phyloP scores from a whole-genome alignment of 2,797 vertebrate genomes.

The Eulemur mongoz region DNA sequence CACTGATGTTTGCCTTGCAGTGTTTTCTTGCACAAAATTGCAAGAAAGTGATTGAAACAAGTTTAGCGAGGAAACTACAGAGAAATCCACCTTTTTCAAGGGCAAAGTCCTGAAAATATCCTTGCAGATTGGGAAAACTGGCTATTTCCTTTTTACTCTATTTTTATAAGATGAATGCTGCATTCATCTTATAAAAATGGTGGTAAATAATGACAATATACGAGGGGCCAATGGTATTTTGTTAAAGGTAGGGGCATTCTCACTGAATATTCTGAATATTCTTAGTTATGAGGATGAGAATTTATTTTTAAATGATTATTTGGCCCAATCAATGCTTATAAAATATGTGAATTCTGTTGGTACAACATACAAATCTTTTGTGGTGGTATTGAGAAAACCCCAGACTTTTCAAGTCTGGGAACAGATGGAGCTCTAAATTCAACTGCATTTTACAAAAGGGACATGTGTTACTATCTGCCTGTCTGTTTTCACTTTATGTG shows the following conservation, averaged over 20 bases:
- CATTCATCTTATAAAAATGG: neutral
- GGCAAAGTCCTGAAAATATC: constrained; percentile 36
- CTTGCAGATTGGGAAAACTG: neutral
- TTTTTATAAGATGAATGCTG: constrained; percentile 20
- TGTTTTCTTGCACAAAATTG: constrained; percentile 61
- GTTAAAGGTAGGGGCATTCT: neutral
- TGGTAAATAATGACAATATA: neutral
- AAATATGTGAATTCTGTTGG: constrained; percentile 72
- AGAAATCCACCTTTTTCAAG: constrained; percentile 21
- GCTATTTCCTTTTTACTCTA: constrained; percentile 6
- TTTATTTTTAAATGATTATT: constrained; percentile 66
- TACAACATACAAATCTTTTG: constrained; percentile 71
- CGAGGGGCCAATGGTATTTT: neutral
- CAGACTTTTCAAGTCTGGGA: constrained; percentile 76
- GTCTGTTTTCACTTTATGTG: constrained; percentile 59
- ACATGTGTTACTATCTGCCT: constrained; percentile 79
- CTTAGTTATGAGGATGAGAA: constrained; percentile 10
- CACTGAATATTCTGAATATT: constrained; percentile 3
- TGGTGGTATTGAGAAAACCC: constrained; percentile 70
- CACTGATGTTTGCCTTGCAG: constrained; percentile 35
- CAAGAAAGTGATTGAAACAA: constrained; percentile 53
- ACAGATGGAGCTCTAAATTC: constrained; percentile 82
- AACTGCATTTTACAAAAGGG: constrained; percentile 75
- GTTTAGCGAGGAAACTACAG: constrained; percentile 1
- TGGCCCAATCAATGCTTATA: constrained; percentile 52